Base-by-base conservation (phyloP, 2,888 invertebrate genomes). In the Agriotes lineatus region DNA sequence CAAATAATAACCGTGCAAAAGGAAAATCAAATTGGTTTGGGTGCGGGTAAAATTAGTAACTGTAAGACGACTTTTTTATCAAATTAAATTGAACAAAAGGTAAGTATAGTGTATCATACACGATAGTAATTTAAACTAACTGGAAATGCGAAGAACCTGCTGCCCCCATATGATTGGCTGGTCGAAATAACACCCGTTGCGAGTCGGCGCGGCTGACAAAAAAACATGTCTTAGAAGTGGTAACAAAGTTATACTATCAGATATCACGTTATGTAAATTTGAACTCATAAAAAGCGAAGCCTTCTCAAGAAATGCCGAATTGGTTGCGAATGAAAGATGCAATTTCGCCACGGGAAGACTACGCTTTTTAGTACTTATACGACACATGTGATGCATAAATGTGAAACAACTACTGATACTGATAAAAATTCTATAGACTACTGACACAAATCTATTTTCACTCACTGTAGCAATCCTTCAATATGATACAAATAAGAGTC, bases 121-220 rank as follows among this genome's bases (percentile, higher is more conserved):
- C 18, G 22, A 48, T 20, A 48, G 19, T 48, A 50, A 65, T 65
- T 37, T 6, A 14, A 80, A 90, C 91, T 91, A 88, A 92, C 92
- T 90, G 91, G 85, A 89, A 91, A 88, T 91, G 88, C 80, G 89
- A 87, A 80, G 90, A 86, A 83, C 87, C 88, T 81, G 86, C 87
- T 74, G 88, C 86, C 77, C 88, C 87, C 90, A 91, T 90, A 85
- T 91, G 92, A 86, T 92, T 92, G 79, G 90, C 88, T 79, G 90
- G 88, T 82, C 90, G 88, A 87, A 90, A 92, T 85, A 92, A 87
- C 79, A 92, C 92, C 80, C 92, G 88, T 85, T 91, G 91, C 71
- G 89, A 90, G 83, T 92, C 92, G 80, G 89, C 88, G 79, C 91
- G 91, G 86, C 91, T 92, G 87, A 81, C 71, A 78, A 75, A 86